Base-by-base conservation (phyloP, 1,140 invertebrate species). In the Littorina saxatilis region DNA sequence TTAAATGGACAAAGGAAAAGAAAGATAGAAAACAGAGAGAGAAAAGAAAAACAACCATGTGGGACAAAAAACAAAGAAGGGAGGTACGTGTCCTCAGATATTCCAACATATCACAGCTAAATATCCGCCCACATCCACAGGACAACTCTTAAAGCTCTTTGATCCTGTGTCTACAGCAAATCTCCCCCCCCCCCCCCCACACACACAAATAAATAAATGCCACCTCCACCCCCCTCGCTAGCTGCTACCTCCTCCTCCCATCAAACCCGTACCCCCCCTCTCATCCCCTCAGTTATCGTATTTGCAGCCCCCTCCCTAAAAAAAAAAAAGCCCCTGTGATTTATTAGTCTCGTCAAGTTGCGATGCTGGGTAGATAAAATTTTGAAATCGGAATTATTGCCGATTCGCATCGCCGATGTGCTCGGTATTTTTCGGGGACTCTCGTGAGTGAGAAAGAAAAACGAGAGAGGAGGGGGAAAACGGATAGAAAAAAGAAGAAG, bases 311-410 rank as follows among this genome's bases (percentile, higher is more conserved):
- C 4, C 23, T 39, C 70, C 23, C 37, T 17, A 40, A 17, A n/a
- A 37, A 43, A 43, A 73, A n/a, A 72, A 40, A 43, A 73, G 43
- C 17, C 58, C 32, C 17, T 2, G 50, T 78, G 76, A 78, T 78
- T 78, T 78, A 78, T 78, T 78, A 66, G 74, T 37, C 58, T 78
- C 76, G 76, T n/a, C n/a, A n/a, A n/a, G n/a, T 78, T 76, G 50
- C 50, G 74, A 76, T 58, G 15, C 32, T 76, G 74, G 20, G 74
- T 27, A 78, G 76, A 78, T 78, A 78, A 78, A 66, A 61, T 78
- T 77, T 63, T 43, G 55, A 58, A 78, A 78, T 76, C 76, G 76
- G 58, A 66, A 78, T 78, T 78, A 78, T 63, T 78, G 76, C 35
- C 35, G 55, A 78, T 58, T 37, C 76, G 76, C 76, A 63, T 78